Percentiles rank a stretch among this genome's conserved stretches.
Evolutionary conservation across 2,888 invertebrate species (phyloP).

Genomic region (Drepanosiphum platanoidis): DNA sequence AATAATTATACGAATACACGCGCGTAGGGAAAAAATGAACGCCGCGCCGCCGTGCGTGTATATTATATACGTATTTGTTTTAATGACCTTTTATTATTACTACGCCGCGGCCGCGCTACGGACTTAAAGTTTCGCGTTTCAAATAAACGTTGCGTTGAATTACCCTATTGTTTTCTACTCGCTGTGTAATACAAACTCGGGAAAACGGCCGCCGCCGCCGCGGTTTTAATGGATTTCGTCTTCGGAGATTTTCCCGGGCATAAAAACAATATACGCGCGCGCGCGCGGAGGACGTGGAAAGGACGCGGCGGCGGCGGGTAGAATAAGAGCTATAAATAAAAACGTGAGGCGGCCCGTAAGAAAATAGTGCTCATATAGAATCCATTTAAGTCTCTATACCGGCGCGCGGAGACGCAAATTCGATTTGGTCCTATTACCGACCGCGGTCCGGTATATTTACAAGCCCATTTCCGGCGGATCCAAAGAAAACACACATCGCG

Average conservation of each 20-base stretch:
- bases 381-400: conserved; percentile 31
- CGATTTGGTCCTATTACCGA: conserved; percentile 48
- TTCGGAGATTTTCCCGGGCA: neutral
- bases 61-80: conserved; percentile 24
- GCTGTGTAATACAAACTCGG: neutral
- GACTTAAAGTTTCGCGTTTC: neutral
- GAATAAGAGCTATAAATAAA: conserved; percentile 52
- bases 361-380: conserved; percentile 28
- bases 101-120: too few species aligned
- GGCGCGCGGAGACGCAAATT: conserved; percentile 22
- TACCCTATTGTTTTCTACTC: conserved; percentile 10
- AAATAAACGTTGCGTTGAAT: neutral
- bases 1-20: too few species aligned
- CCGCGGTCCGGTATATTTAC: conserved; percentile 45
- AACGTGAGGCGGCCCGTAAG: conserved; percentile 29
- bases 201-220: neutral
- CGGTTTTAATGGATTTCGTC: conserved; percentile 51
- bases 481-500: conserved; percentile 28
- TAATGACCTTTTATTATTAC: conserved; percentile 16
- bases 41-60: too few species aligned
- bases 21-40: too few species aligned
- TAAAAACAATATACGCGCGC: neutral
- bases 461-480: neutral
- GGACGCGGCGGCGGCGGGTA: neutral
- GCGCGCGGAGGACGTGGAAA: neutral